Evolutionary conservation across 2,888 invertebrate genomes (phyloP), one percentile per base, ranked within the genome.

Genomic region (Chironomus riparius): DNA sequence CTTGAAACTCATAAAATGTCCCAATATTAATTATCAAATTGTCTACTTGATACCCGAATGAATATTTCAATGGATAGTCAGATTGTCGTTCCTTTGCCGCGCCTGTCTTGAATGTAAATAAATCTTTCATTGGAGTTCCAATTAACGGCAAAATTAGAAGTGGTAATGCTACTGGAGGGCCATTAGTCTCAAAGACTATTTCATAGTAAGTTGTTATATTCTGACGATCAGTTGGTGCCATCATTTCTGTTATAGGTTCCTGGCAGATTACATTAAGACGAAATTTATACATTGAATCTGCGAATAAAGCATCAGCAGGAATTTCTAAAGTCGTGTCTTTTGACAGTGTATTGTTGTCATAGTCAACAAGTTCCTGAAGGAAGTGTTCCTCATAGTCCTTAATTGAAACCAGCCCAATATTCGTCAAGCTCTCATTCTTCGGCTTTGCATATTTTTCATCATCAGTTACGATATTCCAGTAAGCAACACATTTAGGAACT

Each of bases 321-420:
- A 75, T 47, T 12, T 13, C 22, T 13, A 75, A 68, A 12, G 68
- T 68, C 3, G 68, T 61, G 47, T 75, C 75, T 10, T 68, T 75
- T 21, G 68, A 68, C 4, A 75, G 2, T 15, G 75, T 75, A 28
- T 50, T 75, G 21, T 75, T 75, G 4, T 75, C 68, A 48, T 68
- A 74, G 22, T 75, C 75, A 28, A 75, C 75, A 4, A 68, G 68
- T 50, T 75, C 75, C 3, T 74, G 21, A 6, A 74, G 28, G 22
- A 74, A 74, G n/a, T 68, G 28, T 24, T 74, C 74, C 47, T 75
- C 68, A 21, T 22, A 68, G 28, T 75, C 68, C n/a, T 69, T 68
- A 28, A 75, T 56, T 5, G 13, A 21, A 7, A 68, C 15, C 12
- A 21, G n/a, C 5, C 75, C 75, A 10, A 28, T 18, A 10, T 75